A percentile compares a stretch with the other conserved stretches of the same genome.
Conservation (phyloP, 2,888 invertebrate genomes). For the Drosophila vallismaia region DNA sequence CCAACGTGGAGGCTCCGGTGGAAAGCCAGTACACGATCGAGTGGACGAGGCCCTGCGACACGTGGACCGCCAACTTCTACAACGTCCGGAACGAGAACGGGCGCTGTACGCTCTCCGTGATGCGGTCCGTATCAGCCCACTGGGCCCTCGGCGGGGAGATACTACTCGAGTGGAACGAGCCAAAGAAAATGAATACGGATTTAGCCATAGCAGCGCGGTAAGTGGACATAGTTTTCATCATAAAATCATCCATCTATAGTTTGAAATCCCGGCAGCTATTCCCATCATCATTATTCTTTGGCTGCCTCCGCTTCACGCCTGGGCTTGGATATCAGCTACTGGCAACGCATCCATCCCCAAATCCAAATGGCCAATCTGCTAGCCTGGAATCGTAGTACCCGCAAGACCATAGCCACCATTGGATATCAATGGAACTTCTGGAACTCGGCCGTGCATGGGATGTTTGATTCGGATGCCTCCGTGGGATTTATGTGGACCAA, state of each 20-base stretch:
- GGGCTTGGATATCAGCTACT: constrained; percentile 82
- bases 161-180: constrained; percentile 80
- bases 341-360: constrained; percentile 81
- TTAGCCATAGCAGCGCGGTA: constrained; percentile 80
- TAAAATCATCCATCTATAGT: not conserved
- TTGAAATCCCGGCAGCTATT: constrained; percentile 63
- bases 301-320: constrained; percentile 80
- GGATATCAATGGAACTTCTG: constrained; percentile 82
- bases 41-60: constrained; percentile 70
- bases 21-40: constrained; percentile 79
- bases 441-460: constrained; percentile 79
- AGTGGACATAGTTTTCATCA: not conserved
- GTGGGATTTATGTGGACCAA: constrained; percentile 83
- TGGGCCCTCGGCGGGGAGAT: constrained; percentile 81
- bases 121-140: constrained; percentile 79
- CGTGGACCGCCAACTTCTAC: constrained; percentile 78
- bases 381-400: constrained; percentile 77
- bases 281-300: constrained; percentile 72
- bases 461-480: constrained; percentile 82
- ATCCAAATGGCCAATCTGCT: constrained; percentile 82
- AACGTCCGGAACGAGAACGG: constrained; percentile 76
- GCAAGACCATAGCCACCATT: constrained; percentile 80
- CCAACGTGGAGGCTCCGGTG: constrained; percentile 55
- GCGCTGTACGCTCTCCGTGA: constrained; percentile 79
- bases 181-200: constrained; percentile 63